A percentile compares a stretch with the other conserved stretches of the same genome.
Conservation (phyloP, 2,113 vertebrate genomes). For the Orcinus orca region DNA sequence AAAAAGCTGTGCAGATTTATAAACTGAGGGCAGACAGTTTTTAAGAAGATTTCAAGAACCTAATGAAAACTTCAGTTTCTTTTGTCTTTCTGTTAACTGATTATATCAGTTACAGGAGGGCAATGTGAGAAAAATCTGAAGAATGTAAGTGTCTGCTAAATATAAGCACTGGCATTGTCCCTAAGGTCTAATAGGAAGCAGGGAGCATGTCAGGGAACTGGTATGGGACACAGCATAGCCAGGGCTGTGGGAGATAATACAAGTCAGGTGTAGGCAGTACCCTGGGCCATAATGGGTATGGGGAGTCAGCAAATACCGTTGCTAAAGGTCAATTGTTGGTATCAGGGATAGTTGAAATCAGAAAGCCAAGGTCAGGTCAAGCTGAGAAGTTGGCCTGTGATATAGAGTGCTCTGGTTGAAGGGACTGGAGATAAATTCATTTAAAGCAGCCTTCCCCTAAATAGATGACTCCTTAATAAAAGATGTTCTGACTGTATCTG, state of each 20-base stretch:
- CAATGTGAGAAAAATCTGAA: constrained; percentile 48
- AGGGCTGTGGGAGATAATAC: background rate
- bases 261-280: background rate
- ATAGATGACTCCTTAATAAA: background rate
- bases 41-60: constrained; percentile 40
- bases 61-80: constrained; percentile 56
- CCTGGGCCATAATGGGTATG: background rate
- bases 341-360: background rate
- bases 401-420: background rate
- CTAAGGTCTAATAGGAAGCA: background rate
- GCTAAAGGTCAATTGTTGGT: background rate
- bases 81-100: constrained; percentile 60
- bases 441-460: background rate
- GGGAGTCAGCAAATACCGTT: background rate
- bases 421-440: background rate
- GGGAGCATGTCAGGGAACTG: background rate
- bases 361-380: background rate
- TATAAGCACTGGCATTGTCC: constrained; percentile 37
- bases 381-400: background rate
- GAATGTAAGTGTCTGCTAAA: constrained; percentile 48
- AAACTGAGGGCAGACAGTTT: background rate
- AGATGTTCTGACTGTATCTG: background rate
- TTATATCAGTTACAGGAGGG: constrained; percentile 53
- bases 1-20: background rate
- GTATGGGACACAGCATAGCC: background rate